Base-by-base conservation (phyloP, 1,140 invertebrate species). In the Achroia grisella region DNA sequence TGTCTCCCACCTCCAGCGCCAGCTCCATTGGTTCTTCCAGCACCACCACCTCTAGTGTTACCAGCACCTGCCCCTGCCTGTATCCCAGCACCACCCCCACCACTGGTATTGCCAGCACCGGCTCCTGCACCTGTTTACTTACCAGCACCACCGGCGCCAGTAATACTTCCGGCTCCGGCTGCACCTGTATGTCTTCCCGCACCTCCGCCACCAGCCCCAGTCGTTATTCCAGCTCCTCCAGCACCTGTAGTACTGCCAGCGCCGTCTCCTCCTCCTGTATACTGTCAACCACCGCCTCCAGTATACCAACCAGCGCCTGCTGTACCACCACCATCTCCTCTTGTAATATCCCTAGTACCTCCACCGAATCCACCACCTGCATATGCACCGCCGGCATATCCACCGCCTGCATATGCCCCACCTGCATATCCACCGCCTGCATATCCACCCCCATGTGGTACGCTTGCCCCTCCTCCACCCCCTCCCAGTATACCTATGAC, bases 291-390 rank as follows among this genome's bases (percentile, higher is more conserved):
- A 2, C 17, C 17, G 6, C 6, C 1, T 15, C 13, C 35, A 3
- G n/a, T n/a, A n/a, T n/a, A n/a, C 13, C 33, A 12, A 2, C 33
- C 42, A 3, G 30, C 41, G 0, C 51, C 48, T 3, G 40, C 52
- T 9, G 14, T 31, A 11, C 52, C 55, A 11, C 40, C 63, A 6
- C 59, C 56, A 8, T 56, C 61, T 10, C 68, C 73, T 13, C 40
- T 74, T 35, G 55, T 77, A 0, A 74, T 77, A 54, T 74, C 72
- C 2, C 28, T 74, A 17, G 62, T 68, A 4, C 62, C 69, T 4
- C 64, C 68, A 0, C 44, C 48, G n/a, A n/a, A n/a, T 4, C 48
- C 37, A 9, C 17, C 17, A 3, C 6, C 2, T 23, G 2, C 17
- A 23, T 23, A 6, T 23, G 17, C 17, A 23, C 17, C 17, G 2